phyloP scores from a whole-genome alignment of 2,888 invertebrate genomes.

The Pinctada fucata region DNA sequence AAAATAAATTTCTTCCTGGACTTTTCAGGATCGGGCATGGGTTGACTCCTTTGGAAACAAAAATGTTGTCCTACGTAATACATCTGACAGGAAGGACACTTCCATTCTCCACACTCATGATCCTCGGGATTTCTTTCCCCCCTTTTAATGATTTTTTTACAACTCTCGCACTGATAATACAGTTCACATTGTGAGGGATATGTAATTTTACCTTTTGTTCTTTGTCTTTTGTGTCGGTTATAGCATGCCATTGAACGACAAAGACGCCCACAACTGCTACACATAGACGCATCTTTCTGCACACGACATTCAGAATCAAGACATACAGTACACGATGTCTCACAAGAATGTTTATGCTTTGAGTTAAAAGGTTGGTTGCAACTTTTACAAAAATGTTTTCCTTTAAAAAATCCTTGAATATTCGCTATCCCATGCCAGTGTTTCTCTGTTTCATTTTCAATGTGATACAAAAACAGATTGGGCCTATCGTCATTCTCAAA shows the following conservation, averaged over 20 bases:
- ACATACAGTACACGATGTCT: not conserved
- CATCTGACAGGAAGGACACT: conserved; percentile 7
- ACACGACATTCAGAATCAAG: not conserved
- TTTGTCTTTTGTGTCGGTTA: not conserved
- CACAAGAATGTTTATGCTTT: not conserved
- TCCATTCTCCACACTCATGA: conserved; percentile 20
- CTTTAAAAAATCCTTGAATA: not conserved
- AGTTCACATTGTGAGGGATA: not conserved
- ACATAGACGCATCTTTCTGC: not conserved
- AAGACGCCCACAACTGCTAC: not conserved
- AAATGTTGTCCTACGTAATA: conserved; percentile 16
- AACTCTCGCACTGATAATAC: conserved; percentile 5
- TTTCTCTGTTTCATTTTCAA: not conserved
- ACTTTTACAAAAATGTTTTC: not conserved
- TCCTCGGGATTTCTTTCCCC: conserved; percentile 10
- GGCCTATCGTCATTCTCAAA: not conserved
- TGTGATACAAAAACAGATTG: not conserved
- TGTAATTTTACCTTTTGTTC: not conserved
- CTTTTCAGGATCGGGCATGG: conserved; percentile 9
- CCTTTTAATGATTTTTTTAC: not conserved
- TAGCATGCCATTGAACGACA: conserved; percentile 18
- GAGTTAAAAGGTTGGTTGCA: not conserved
- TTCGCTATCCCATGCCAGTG: too few species aligned
- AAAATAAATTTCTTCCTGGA: not conserved
- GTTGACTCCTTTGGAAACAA: conserved; percentile 9